phyloP scores from a whole-genome alignment of 2,113 vertebrate genomes.

The Ciconia stormi region DNA sequence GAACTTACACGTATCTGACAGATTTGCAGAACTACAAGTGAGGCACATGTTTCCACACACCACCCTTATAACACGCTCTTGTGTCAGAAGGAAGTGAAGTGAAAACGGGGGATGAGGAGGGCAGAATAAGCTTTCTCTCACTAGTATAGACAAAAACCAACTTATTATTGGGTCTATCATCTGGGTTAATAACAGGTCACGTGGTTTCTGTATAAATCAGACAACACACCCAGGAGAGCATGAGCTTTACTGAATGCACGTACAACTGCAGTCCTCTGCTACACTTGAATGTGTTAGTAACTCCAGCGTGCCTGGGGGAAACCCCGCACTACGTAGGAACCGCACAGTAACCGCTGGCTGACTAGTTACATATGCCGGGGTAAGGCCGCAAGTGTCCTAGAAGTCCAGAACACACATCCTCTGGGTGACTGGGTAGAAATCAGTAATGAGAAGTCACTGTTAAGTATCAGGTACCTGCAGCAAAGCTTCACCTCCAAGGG shows the following conservation, averaged over 20 bases:
- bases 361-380: neutral
- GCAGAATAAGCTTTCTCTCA: neutral
- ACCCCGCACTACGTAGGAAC: rapidly evolving
- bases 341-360: rapidly evolving
- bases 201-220: neutral
- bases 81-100: neutral
- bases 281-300: rapidly evolving
- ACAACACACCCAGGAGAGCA: neutral
- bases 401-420: neutral
- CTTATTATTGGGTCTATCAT: neutral
- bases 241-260: rapidly evolving
- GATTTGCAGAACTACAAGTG: neutral
- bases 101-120: neutral
- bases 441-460: neutral
- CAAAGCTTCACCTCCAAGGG: neutral
- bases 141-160: neutral
- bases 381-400: neutral
- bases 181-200: neutral
- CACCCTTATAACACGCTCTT: rapidly evolving
- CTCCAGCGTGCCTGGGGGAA: neutral
- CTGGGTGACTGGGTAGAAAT: neutral
- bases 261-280: neutral
- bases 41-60: neutral
- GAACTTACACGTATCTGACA: neutral
- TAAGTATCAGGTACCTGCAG: neutral